These are phyloP conservation scores for Crocuta crocuta DNA, from an alignment of 2,113 vertebrate species.

Conservation along the genomic window DNA sequence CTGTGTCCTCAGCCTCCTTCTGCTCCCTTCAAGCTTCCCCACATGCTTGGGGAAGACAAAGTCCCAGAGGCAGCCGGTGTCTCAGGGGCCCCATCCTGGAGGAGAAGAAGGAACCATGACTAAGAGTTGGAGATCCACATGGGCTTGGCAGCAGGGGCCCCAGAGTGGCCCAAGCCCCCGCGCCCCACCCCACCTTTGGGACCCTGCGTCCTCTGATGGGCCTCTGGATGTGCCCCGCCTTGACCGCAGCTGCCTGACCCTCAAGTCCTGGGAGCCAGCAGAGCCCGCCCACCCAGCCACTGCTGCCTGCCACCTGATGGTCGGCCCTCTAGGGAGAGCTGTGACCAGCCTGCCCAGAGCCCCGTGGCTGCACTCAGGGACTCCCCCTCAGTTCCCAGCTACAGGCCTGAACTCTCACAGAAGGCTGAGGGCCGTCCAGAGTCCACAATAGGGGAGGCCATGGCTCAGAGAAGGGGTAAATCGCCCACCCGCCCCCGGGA, in stretches of 20 bases:
- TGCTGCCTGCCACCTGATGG: background rate
- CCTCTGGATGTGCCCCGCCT: background rate
- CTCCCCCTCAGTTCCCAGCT: background rate
- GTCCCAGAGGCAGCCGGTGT: rapidly evolving
- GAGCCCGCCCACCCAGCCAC: background rate
- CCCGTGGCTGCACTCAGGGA: background rate
- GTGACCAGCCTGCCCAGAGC: background rate
- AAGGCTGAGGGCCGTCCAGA: background rate
- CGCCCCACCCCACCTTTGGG: rapidly evolving
- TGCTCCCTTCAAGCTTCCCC: background rate
- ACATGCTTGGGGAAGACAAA: background rate
- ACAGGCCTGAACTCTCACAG: background rate
- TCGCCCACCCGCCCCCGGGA: rapidly evolving
- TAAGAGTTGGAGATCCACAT: background rate
- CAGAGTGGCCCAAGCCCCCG: too few relatives aligned
- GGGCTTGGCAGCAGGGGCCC: background rate
- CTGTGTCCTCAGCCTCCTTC: background rate
- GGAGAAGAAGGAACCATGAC: background rate
- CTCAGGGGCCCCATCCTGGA: background rate
- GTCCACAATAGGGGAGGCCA: background rate
- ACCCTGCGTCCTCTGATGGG: background rate
- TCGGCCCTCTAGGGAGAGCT: rapidly evolving
- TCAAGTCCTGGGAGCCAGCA: too few relatives aligned
- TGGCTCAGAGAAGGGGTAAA: background rate
- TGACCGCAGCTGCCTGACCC: background rate